Percentiles rank a stretch among this genome's conserved stretches.
Evolutionary conservation across 1,140 invertebrate species (phyloP).

Genomic region (Drosophila nigromelanica): DNA sequence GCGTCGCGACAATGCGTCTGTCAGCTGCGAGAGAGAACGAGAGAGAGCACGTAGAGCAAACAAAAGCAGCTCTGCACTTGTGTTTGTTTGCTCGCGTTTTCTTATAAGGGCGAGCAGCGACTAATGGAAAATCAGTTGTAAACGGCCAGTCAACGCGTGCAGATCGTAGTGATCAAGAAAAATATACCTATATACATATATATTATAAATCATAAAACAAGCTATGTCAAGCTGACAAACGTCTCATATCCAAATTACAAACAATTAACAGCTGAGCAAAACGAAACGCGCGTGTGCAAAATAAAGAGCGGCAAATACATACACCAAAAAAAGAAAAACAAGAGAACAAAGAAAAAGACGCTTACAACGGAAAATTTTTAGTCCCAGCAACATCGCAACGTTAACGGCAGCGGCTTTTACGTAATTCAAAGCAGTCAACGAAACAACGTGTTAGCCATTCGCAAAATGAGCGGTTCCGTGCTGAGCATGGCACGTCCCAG

Average conservation of each 20-base stretch:
- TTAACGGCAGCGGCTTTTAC: constrained; percentile 41
- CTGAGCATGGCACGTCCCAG: constrained; percentile 61
- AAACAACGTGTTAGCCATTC: constrained; percentile 36
- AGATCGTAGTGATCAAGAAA: constrained; percentile 33
- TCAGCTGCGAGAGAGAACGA: constrained; percentile 22
- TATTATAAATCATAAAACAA: constrained; percentile 1
- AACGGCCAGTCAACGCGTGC: constrained; percentile 54
- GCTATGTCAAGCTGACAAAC: constrained; percentile 31
- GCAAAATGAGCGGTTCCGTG: constrained; percentile 71
- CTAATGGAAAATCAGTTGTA: constrained; percentile 63
- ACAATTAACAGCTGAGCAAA: constrained; percentile 71
- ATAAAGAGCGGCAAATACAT: constrained; percentile 35
- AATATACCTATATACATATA: too few species aligned
- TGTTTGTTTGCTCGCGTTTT: constrained; percentile 65
- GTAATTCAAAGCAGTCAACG: constrained; percentile 25
- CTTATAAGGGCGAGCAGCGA: constrained; percentile 67
- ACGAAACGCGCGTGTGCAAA: constrained; percentile 71
- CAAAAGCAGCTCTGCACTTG: constrained; percentile 24
- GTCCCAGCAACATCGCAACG: constrained; percentile 24
- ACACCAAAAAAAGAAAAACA: constrained; percentile 39
- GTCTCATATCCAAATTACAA: constrained; percentile 45
- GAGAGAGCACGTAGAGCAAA: constrained; percentile 6
- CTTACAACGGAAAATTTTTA: constrained; percentile 69
- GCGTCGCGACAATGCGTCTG: constrained; percentile 40
- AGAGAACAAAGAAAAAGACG: constrained; percentile 32